phyloP scores from a whole-genome alignment of 2,797 vertebrate genomes.

The Todus mexicanus region DNA sequence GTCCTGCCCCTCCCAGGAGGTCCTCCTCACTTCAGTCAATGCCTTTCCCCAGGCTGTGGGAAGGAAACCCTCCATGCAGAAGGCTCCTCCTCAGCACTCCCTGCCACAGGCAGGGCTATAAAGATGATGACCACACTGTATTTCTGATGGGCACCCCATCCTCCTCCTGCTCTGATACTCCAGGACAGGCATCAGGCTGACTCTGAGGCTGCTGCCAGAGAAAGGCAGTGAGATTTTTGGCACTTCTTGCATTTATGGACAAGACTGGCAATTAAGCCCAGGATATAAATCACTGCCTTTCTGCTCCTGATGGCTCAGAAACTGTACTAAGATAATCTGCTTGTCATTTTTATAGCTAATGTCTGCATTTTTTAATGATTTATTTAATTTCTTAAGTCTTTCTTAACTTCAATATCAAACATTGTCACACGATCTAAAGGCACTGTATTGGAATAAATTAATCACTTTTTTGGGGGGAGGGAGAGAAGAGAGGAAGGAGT shows the following conservation, averaged over 20 bases:
- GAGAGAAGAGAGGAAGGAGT: not conserved
- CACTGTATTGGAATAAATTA: not conserved
- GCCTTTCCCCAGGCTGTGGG: not conserved
- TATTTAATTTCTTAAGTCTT: not conserved
- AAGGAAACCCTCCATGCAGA: not conserved
- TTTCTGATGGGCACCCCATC: not conserved
- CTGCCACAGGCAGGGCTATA: not conserved
- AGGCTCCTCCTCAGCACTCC: not conserved
- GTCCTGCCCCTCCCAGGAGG: not conserved
- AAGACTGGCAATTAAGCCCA: not conserved
- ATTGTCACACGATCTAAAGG: not conserved
- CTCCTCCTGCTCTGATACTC: not conserved
- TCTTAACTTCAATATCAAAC: not conserved
- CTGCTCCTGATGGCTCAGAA: not conserved
- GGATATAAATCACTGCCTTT: not conserved
- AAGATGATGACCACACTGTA: rapidly evolving
- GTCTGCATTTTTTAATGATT: not conserved
- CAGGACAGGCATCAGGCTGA: rapidly evolving
- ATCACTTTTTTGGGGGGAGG: not conserved
- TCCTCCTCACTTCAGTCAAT: not conserved
- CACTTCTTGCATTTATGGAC: not conserved
- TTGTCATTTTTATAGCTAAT: not conserved
- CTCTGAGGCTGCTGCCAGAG: not conserved
- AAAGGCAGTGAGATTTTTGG: not conserved
- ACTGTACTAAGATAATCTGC: not conserved